phyloP scores from a whole-genome alignment of 2,797 vertebrate genomes.

The Neopelma chrysocephalum region DNA sequence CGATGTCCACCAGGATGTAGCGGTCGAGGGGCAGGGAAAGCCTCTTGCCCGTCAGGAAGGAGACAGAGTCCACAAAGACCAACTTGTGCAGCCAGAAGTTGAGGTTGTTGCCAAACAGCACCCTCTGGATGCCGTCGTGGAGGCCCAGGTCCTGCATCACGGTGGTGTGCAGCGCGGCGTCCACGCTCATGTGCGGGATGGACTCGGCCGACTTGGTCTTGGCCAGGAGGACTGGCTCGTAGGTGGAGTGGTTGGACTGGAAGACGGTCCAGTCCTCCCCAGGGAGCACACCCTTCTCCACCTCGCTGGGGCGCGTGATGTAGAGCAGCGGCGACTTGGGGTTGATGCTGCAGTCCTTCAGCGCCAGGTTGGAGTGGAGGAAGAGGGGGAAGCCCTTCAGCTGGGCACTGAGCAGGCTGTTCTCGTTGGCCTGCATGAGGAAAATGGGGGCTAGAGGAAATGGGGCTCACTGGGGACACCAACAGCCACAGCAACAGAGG shows the following conservation, averaged over 20 bases:
- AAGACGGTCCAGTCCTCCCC: slow-evolving; percentile 99
- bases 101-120: slow-evolving; percentile 97
- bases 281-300: slow-evolving; percentile 90
- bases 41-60: slow-evolving; percentile 94
- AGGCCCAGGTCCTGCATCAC: slow-evolving; percentile 98
- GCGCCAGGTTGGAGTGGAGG: slow-evolving; percentile 95
- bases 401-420: slow-evolving; percentile 97
- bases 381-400: slow-evolving; percentile 98
- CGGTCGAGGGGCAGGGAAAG: slow-evolving; percentile 93
- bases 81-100: slow-evolving; percentile 98
- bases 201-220: slow-evolving; percentile 93
- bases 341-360: slow-evolving; percentile 97
- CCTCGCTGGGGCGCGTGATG: slow-evolving; percentile 91
- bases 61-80: slow-evolving; percentile 93
- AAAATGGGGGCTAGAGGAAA: background rate
- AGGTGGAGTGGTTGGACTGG: slow-evolving; percentile 98
- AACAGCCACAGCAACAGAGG: fast-evolving
- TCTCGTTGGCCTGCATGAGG: slow-evolving; percentile 90
- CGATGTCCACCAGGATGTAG: slow-evolving; percentile 95
- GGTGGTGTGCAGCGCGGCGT: slow-evolving; percentile 88
- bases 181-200: slow-evolving; percentile 86
- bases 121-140: slow-evolving; percentile 94
- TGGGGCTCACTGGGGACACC: background rate
- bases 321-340: slow-evolving; percentile 94
- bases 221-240: slow-evolving; percentile 93